Evolutionary conservation across 2,888 invertebrate genomes (phyloP), one percentile per base, ranked within the genome.

Genomic region (Heterodera filipjevi): DNA sequence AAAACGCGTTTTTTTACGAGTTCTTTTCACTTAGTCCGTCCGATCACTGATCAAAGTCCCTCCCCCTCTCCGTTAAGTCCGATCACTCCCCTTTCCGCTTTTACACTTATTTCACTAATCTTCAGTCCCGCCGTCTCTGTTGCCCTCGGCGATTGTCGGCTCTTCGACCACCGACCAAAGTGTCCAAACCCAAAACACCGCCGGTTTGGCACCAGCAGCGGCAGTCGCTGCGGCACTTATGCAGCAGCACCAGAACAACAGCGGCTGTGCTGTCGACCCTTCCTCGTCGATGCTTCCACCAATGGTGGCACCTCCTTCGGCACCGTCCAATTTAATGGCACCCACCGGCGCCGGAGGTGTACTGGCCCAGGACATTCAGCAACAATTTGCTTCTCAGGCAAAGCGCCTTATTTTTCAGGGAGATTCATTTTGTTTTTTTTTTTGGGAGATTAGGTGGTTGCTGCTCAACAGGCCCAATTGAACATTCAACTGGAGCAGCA

Each of bases 151-250:
- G 2, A 22, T 53, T n/a, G n/a, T 53, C 22, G 53, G 5, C 14
- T 19, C 53, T 59, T 30, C 59, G 27, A 59, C 22, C 27, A 59
- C 59, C n/a, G 59, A 59, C 10, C 59, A 59, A 59, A 59, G 27
- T 27, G 53, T 22, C 53, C 53, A 53, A 22, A 22, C 53, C 53
- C 59, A 59, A 59, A n/a, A 6, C 59, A 46, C 73, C 35, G 68
- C 35, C 6, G 68, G 64, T 27, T 33, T 66, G 44, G 78, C 78
- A 33, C 71, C 80, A 12, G 73, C 79, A 14, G 59, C 80, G 35
- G 79, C 80, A 16, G 72, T 78, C 32, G 76, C 74, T 35, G 71
- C 76, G 16, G 77, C 77, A 22, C 46, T 72, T 72, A 72, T 77
- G 46, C 77, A 77, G n/a, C 77, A 77, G 30, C 77, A 77, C 19